These are phyloP conservation scores for Samia ricini DNA, from an alignment of 1,140 invertebrate species.

Conservation along the genomic window DNA sequence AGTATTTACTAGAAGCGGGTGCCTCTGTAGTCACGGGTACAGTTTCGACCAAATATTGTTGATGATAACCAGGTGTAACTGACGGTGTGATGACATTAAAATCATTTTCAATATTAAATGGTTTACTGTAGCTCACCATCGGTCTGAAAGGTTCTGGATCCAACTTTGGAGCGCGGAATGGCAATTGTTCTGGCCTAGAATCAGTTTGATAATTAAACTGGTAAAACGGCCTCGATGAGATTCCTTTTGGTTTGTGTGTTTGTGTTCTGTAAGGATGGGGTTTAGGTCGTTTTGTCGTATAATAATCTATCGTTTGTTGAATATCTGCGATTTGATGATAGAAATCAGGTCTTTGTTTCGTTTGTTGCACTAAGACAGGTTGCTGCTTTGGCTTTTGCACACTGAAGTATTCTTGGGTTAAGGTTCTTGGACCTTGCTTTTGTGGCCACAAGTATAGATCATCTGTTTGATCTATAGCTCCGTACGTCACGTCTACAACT, in stretches of 20 bases:
- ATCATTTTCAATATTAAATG: conserved; percentile 76
- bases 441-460: conserved; percentile 70
- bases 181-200: conserved; percentile 58
- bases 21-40: conserved; percentile 65
- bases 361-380: conserved; percentile 55
- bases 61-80: conserved; percentile 50
- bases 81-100: conserved; percentile 74
- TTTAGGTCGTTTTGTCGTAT: conserved; percentile 73
- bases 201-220: conserved; percentile 71
- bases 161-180: conserved; percentile 75
- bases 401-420: conserved; percentile 74
- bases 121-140: conserved; percentile 81
- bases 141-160: conserved; percentile 80
- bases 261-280: conserved; percentile 57
- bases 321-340: conserved; percentile 77
- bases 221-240: conserved; percentile 63
- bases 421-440: conserved; percentile 72
- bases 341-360: conserved; percentile 68
- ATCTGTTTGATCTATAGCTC: conserved; percentile 68
- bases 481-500: conserved; percentile 63
- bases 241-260: conserved; percentile 60
- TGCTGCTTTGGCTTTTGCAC: conserved; percentile 67
- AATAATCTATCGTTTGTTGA: conserved; percentile 76
- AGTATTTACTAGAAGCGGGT: conserved; percentile 66
- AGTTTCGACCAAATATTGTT: conserved; percentile 68